Base-by-base conservation (phyloP, 1,140 invertebrate genomes). In the Temnothorax nylanderi region DNA sequence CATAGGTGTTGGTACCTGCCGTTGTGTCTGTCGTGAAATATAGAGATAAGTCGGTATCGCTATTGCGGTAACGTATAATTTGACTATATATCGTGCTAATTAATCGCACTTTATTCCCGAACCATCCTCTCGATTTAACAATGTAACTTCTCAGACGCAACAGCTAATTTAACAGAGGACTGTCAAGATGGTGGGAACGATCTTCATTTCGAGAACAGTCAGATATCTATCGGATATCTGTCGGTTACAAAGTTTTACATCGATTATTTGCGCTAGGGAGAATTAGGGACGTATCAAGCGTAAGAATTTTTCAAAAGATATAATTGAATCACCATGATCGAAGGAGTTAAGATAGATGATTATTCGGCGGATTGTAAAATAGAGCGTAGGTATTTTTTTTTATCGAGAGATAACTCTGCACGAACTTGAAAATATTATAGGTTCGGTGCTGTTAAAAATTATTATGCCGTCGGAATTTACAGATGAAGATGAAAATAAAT, bases 51-150 rank as follows among this genome's bases (percentile, higher is more conserved):
- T 34, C 49, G 13, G 72, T 47, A 77, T 58, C 21, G 51, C 21
- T 65, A 51, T 49, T 21, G 32, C 60, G 56, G 37, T 26, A 86
- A 78, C 86, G 58, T 86, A 87, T 88, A 88, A 88, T 86, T 90
- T 88, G 21, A 67, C 13, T 62, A 82, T 67, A 85, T 58, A 74
- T 69, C 47, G 65, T 18, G 32, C 47, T 86, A 88, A 90, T 90
- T 90, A 88, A 90, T 90, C 76, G 64, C 51, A 56, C 37, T 80
- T 76, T 26, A 58, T 69, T 64, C 60, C 34, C 47, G 11, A 44
- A n/a, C 13, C 21, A 18, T 13, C 3, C 26, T 47, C 3, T 49
- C 34, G 51, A 67, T 86, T 85, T 77, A 76, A 76, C 44, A 58
- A 41, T 65, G 26, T 34, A 21, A 34, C 13, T 13, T 26, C 26